Percentiles rank a stretch among this genome's conserved stretches.
These are phyloP conservation scores for Alethe castanea DNA, from an alignment of 2,113 vertebrate species.

Conservation along the genomic window DNA sequence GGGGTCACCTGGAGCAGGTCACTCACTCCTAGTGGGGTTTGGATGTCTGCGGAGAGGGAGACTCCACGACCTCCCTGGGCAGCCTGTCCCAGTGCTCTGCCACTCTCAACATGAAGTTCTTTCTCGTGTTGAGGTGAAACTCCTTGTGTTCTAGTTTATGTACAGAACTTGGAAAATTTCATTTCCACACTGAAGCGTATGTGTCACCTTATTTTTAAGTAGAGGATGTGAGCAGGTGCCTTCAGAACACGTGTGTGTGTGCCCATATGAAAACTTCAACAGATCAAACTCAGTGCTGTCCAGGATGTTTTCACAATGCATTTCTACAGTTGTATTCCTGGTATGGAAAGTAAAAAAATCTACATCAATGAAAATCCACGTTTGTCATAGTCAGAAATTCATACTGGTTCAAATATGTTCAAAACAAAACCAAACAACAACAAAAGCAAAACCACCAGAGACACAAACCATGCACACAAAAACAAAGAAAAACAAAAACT, in stretches of 20 bases:
- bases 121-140: background rate
- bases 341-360: background rate
- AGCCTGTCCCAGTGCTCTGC: background rate
- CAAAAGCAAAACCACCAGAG: background rate
- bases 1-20: background rate
- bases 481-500: background rate
- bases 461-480: background rate
- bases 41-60: background rate
- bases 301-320: background rate
- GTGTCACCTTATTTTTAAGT: background rate
- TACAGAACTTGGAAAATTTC: background rate
- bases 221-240: background rate
- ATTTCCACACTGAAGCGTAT: background rate
- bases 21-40: background rate
- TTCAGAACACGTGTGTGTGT: background rate
- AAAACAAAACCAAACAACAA: background rate
- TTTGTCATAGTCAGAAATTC: rapidly evolving
- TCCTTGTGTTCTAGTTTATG: background rate
- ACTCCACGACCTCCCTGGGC: background rate
- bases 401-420: background rate
- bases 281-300: background rate
- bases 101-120: background rate
- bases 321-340: background rate
- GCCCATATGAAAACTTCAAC: rapidly evolving
- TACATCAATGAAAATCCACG: background rate